Base-by-base conservation (phyloP, 2,797 vertebrate genomes). In the Propithecus deckenii region DNA sequence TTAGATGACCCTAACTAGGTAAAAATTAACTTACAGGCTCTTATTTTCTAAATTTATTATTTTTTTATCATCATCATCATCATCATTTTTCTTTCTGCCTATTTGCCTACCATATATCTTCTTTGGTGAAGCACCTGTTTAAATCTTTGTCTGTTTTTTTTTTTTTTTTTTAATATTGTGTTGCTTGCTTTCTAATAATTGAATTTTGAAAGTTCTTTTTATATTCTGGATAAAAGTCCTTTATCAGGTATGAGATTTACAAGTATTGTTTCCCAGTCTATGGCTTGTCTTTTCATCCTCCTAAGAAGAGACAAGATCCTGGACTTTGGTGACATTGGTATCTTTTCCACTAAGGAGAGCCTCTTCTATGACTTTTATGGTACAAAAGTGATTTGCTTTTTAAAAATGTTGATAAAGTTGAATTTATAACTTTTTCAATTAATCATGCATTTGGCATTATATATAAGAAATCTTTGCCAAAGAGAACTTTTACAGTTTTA, bases 191-290 rank as follows among this genome's bases (percentile, higher is more conserved):
- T 43, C 20, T 65, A 38, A 86, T 63, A n/a, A 92, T 52, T 65
- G 30, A 63, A 89, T 71, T 96, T 88, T 75, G 10, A 50, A 89
- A 52, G 20, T 83, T 89, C n/a, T 95, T 57, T 89, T 7, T 71
- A n/a, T 86, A 65, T 46, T 35, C 65, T 87, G 8, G 17, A 57
- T 67, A 52, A 9, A 52, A 79, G 7, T 32, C 28, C 48, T 84
- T 85, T 72, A 43, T 41, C 32, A 59, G 41, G 7, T 48, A 32
- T 30, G 30, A 84, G 11, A 55, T 80, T 69, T 86, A 1, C 3
- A 75, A 59, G 25, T 65, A 17, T 61, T 85, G 92, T 67, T 38
- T 30, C n/a, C 2, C 3, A 50, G 10, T 32, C 4, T 55, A 18
- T n/a, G 22, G 6, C 2, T 38, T 90, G 2, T 38, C 15, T 90